phyloP scores from a whole-genome alignment of 2,888 invertebrate species.

The Acronicta alni region DNA sequence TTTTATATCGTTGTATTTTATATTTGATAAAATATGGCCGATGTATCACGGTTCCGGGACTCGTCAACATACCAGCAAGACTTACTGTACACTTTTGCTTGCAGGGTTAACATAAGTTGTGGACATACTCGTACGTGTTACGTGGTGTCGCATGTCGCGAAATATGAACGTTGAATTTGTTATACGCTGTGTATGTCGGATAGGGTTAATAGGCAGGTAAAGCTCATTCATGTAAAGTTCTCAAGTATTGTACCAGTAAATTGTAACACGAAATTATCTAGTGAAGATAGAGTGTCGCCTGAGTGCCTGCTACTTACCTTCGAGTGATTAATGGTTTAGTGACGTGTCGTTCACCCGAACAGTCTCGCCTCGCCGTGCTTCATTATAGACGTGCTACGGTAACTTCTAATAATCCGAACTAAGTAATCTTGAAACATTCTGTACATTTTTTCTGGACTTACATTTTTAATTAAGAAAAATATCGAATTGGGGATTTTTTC shows the following conservation, averaged over 20 bases:
- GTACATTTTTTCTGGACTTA: conserved; percentile 5
- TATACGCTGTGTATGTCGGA: background rate
- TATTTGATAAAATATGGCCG: no score
- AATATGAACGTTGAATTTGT: background rate
- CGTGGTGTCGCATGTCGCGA: background rate
- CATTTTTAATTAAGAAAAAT: conserved; percentile 16
- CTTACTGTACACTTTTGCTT: background rate
- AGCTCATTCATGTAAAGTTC: conserved; percentile 13
- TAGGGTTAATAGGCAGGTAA: conserved; percentile 30
- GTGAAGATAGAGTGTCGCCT: conserved; percentile 53
- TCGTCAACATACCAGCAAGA: no score
- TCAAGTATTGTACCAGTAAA: conserved; percentile 25
- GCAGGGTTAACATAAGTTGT: background rate
- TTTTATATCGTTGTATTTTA: no score
- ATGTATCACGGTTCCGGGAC: no score
- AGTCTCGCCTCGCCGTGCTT: conserved; percentile 31
- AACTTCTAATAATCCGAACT: background rate
- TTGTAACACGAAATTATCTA: conserved; percentile 55
- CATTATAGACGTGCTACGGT: conserved; percentile 6
- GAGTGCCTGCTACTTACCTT: conserved; percentile 49
- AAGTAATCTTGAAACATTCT: conserved; percentile 17
- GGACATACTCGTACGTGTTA: background rate
- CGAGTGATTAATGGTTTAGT: conserved; percentile 57
- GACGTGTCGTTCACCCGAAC: conserved; percentile 47
- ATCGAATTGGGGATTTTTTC: background rate